These are phyloP conservation scores for Pseudorasbora parva DNA, from an alignment of 2,113 vertebrate species.

Conservation along the genomic window DNA sequence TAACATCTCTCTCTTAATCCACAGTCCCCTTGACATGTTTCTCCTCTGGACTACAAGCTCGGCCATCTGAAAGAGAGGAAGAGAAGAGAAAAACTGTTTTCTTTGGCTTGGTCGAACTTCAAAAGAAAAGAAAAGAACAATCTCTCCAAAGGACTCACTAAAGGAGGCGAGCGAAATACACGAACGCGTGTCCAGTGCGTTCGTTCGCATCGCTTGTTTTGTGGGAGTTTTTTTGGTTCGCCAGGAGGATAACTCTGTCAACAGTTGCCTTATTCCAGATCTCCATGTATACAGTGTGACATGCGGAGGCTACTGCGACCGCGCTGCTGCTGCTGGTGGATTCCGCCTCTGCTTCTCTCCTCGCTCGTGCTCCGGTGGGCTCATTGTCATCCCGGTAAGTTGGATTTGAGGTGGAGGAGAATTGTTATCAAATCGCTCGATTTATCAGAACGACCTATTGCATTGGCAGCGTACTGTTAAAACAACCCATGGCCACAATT, in stretches of 20 bases:
- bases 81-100: slow-evolving; percentile 56
- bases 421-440: background rate
- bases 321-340: slow-evolving; percentile 82
- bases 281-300: slow-evolving; percentile 87
- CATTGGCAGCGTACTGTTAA: background rate
- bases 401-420: slow-evolving; percentile 31
- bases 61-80: slow-evolving; percentile 38
- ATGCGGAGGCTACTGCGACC: slow-evolving; percentile 95
- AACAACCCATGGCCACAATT: background rate
- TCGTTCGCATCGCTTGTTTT: slow-evolving; percentile 56
- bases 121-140: slow-evolving; percentile 8
- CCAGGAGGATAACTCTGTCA: slow-evolving; percentile 74
- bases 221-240: slow-evolving; percentile 42
- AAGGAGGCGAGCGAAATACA: background rate
- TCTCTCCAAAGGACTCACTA: background rate
- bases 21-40: slow-evolving; percentile 60
- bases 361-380: slow-evolving; percentile 85
- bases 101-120: slow-evolving; percentile 60
- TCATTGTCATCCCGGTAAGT: slow-evolving; percentile 92
- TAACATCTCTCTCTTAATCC: slow-evolving; percentile 12
- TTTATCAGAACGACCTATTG: background rate
- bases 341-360: slow-evolving; percentile 85
- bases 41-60: slow-evolving; percentile 58
- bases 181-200: slow-evolving; percentile 30
- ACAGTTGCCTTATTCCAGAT: slow-evolving; percentile 76